Percentiles rank a stretch among this genome's conserved stretches.
These are phyloP conservation scores for Drosophila pseudoananassae DNA, from an alignment of 1,140 invertebrate genomes.

Conservation along the genomic window DNA sequence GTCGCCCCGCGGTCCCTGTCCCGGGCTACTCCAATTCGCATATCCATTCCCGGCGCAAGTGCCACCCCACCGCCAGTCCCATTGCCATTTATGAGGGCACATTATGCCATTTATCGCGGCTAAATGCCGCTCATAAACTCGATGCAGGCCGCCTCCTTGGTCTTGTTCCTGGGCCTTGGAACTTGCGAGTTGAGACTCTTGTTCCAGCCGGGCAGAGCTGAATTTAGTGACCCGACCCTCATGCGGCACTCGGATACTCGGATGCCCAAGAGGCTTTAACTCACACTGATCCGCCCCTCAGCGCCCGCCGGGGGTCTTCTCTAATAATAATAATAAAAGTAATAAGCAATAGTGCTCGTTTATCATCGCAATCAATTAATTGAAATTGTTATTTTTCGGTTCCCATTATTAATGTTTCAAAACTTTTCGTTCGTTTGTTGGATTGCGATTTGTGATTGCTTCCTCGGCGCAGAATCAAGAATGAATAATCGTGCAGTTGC, in stretches of 20 bases:
- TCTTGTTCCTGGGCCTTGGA: conserved; percentile 2
- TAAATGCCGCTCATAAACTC: conserved; percentile 73
- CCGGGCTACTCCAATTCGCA: neutral
- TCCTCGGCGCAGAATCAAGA: conserved; percentile 29
- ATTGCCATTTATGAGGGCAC: conserved; percentile 75
- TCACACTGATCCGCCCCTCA: conserved; percentile 7
- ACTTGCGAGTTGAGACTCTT: neutral
- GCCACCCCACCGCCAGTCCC: conserved; percentile 3
- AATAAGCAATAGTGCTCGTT: conserved; percentile 29
- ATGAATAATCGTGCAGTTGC: conserved; percentile 74
- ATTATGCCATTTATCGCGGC: conserved; percentile 80
- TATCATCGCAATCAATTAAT: conserved; percentile 51
- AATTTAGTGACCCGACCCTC: conserved; percentile 12
- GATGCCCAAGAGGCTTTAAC: neutral
- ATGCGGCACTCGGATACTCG: conserved; percentile 10
- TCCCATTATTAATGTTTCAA: conserved; percentile 40
- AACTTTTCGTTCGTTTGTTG: conserved; percentile 17
- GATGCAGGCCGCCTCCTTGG: conserved; percentile 31
- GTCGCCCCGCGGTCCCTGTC: neutral
- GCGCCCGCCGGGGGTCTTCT: conserved; percentile 5
- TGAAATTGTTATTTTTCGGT: conserved; percentile 34
- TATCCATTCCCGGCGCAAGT: conserved; percentile 4
- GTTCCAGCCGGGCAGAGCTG: conserved; percentile 20
- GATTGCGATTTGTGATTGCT: conserved; percentile 37
- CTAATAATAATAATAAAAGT: neutral